Evolutionary conservation across 2,113 vertebrate genomes (phyloP), one percentile per base, ranked within the genome.

Genomic region (Pipa parva): DNA sequence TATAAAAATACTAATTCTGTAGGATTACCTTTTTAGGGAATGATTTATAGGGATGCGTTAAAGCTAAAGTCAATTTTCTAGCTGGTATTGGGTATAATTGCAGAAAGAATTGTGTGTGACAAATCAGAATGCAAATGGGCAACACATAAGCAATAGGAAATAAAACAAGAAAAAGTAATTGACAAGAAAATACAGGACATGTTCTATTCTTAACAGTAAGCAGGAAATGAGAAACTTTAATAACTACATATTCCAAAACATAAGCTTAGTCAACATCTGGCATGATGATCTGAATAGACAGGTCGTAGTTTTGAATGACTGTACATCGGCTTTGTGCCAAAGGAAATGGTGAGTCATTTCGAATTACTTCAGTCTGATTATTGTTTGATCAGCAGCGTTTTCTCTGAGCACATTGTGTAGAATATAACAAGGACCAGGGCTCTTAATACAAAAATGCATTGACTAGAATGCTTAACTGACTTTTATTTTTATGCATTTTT

Each of bases 191-290:
- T n/a, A 42, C 11, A 13, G 2, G 45, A 22, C 20, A 17, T 57
- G 22, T 42, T 27, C 4, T 45, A 2, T n/a, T 63, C 66, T 27
- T 45, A 7, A 1, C 20, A 1, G 67, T 59, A 1, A 63, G 46
- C 67, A 73, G 27, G 27, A 58, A 77, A 45, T 66, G 11, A 5
- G 76, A 76, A 76, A 73, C 36, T 73, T 37, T 31, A 52, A 69
- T 73, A 46, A 56, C 27, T 73, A 74, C 42, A 25, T 63, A 79
- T 26, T 57, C 74, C 63, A 71, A 61, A 78, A 55, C 25, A 74
- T 63, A 74, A 59, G 50, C 28, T 78, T 78, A 78, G 56, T 80
- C 74, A 84, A 79, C 74, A 81, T 76, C 63, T 76, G 64, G 64
- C 33, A 73, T 17, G 21, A 42, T 73, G 73, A 72, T 77, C 72